Evolutionary conservation across 2,888 invertebrate species (phyloP), one percentile per base, ranked within the genome.

Genomic region (Altica lythri): DNA sequence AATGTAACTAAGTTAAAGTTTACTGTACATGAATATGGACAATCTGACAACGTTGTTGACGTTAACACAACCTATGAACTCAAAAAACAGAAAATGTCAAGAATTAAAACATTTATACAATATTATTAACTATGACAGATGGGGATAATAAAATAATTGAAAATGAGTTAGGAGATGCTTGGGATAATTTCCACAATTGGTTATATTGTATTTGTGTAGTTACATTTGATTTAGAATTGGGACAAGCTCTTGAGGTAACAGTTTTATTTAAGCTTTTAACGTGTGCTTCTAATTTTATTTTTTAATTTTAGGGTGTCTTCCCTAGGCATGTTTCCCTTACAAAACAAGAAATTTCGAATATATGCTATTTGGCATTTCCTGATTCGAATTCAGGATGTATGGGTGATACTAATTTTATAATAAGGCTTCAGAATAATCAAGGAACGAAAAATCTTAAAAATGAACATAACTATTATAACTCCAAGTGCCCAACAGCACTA

Each of bases 351-450:
- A 89, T 91, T 70, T 89, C 89, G 61, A 95, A 92, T 79, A 91
- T 99, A 65, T 98, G 98, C 78, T 99, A 99, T 76, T 81, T 98
- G 75, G 95, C 98, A 30, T 99, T 99, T 77, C 99, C 99, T 1
- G 99, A 99, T 77, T 98, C 98, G 0, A 99, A 99, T 80, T 97
- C 97, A 2, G 95, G 96, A 48, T 95, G 96, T 75, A 96, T 97
- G 93, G 96, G 97, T 43, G 97, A 99, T 75, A 98, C 97, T 40
- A 92, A 91, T 75, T 99, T 96, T 77, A 95, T 96, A 72, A 92
- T 99, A 70, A 83, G 96, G 59, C 83, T 98, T 62, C 86, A 94
- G 53, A 85, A 86, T 64, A 82, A 83, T 56, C 80, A 84, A 6
- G 81, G 84, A 55, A 76, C 78, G 59, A 73, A 71, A 55, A 76